Evolutionary conservation across 2,888 invertebrate genomes (phyloP).

Genomic region (Pemphredon lugubris): DNA sequence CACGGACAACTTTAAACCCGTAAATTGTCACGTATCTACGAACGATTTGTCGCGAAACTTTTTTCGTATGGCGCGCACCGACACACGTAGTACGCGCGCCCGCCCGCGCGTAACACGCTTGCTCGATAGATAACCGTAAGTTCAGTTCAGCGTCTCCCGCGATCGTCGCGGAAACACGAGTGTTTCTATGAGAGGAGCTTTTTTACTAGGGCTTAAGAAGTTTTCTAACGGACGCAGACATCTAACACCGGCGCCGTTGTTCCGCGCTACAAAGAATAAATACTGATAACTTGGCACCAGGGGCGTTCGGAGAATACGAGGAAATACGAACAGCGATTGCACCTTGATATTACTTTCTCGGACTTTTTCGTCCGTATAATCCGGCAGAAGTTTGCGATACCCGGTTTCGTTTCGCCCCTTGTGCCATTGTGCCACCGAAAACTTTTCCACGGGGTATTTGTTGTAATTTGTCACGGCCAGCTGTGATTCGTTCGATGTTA

Average conservation of each 20-base stretch:
- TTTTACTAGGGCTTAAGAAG: constrained; percentile 25
- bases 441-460: constrained; percentile 12
- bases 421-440: constrained; percentile 13
- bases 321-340: constrained; percentile 10
- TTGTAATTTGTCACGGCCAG: constrained; percentile 16
- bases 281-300: constrained; percentile 30
- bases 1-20: no score
- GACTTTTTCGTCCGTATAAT: constrained; percentile 29
- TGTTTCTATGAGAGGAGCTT: constrained; percentile 16
- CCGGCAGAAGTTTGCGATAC: constrained; percentile 31
- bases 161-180: background rate
- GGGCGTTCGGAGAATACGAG: constrained; percentile 3
- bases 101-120: no score
- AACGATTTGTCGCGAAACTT: no score
- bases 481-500: background rate
- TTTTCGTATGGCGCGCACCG: no score
- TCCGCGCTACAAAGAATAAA: constrained; percentile 28
- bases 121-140: no score
- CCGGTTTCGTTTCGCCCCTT: constrained; percentile 12
- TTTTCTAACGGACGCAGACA: background rate
- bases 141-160: no score
- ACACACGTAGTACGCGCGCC: no score
- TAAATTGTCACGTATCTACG: no score
- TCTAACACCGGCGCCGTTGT: no score
- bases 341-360: constrained; percentile 26